phyloP scores from a whole-genome alignment of 2,888 invertebrate genomes.

The Gibbula magus region DNA sequence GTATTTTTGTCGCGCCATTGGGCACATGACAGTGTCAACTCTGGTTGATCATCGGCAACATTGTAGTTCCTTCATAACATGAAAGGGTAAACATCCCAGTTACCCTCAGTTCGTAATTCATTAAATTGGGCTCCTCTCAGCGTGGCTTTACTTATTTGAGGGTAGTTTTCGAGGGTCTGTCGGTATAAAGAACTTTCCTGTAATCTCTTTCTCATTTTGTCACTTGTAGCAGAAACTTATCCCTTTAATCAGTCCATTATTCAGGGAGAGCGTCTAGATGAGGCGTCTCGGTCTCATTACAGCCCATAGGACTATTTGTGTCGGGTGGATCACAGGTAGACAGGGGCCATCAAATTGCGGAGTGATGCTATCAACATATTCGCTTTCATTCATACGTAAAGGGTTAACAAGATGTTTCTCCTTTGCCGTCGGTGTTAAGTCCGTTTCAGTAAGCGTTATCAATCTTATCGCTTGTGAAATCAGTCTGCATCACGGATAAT shows the following conservation, averaged over 20 bases:
- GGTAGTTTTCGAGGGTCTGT: neutral
- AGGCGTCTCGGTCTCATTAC: too few relatives aligned
- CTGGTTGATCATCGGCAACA: neutral
- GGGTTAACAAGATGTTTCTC: too few relatives aligned
- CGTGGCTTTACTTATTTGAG: neutral
- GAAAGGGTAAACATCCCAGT: neutral
- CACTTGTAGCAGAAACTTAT: constrained; percentile 3
- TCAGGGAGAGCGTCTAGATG: neutral
- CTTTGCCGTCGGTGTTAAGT: too few relatives aligned
- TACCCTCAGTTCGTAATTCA: neutral
- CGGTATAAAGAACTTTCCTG: neutral
- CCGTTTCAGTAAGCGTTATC: too few relatives aligned
- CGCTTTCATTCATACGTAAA: too few relatives aligned
- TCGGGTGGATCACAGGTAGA: neutral
- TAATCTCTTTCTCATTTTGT: neutral
- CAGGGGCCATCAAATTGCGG: neutral
- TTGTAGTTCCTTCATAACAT: neutral
- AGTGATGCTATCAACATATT: neutral
- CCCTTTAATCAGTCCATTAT: neutral
- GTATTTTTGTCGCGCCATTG: neutral
- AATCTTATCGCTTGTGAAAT: too few relatives aligned
- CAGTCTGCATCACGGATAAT: too few relatives aligned
- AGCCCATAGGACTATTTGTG: neutral
- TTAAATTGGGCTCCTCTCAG: neutral
- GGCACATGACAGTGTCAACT: neutral